These are phyloP conservation scores for Eleutherodactylus coqui DNA, from an alignment of 2,797 vertebrate genomes.

Conservation along the genomic window DNA sequence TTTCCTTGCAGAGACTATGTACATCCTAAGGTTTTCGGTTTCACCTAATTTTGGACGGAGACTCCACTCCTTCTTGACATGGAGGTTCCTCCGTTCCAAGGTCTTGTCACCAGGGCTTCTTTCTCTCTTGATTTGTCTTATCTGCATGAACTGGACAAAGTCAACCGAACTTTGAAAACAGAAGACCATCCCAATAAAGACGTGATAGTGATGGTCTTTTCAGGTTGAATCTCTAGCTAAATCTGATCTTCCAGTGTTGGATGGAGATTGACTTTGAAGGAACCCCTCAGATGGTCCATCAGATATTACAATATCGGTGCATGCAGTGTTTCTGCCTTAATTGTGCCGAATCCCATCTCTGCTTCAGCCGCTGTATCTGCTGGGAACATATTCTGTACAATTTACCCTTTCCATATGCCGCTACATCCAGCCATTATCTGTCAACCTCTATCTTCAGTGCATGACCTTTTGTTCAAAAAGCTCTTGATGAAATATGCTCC, in stretches of 20 bases:
- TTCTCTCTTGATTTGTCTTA: no score
- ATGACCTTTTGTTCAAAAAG: slow-evolving; percentile 42
- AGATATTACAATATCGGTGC: background rate
- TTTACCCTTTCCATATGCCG: slow-evolving; percentile 29
- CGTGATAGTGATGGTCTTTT: no score
- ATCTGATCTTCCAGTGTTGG: background rate
- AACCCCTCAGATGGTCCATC: background rate
- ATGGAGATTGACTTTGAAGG: background rate
- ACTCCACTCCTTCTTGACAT: no score
- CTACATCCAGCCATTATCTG: slow-evolving; percentile 14
- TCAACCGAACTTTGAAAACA: no score
- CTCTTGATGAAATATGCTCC: slow-evolving; percentile 24
- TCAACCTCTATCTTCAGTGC: slow-evolving; percentile 33
- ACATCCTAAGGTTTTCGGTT: no score
- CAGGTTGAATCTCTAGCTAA: background rate
- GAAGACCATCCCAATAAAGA: no score
- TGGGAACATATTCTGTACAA: slow-evolving; percentile 29
- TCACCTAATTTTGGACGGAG: no score
- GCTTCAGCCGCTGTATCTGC: background rate
- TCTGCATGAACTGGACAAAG: no score
- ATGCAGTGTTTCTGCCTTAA: background rate
- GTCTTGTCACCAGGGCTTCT: no score
- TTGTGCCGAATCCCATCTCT: background rate
- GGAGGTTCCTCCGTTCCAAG: no score
- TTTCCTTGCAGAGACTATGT: background rate